phyloP scores from a whole-genome alignment of 2,888 invertebrate genomes.

The Gasteruption jaculator region DNA sequence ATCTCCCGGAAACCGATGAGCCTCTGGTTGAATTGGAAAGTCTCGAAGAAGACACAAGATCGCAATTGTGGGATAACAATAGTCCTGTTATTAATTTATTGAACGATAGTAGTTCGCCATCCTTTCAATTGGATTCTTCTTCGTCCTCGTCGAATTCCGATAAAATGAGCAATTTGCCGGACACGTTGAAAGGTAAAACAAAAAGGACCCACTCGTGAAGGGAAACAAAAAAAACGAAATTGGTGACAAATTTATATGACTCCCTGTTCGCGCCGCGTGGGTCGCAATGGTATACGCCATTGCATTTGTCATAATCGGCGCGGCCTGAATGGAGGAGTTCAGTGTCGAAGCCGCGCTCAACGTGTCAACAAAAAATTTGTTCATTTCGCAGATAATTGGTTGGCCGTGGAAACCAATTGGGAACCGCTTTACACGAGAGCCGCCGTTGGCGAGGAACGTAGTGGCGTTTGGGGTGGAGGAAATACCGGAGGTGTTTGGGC shows the following conservation, averaged over 20 bases:
- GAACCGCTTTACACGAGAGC: conserved; percentile 45
- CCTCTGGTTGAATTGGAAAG: conserved; percentile 44
- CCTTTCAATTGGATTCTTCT: conserved; percentile 33
- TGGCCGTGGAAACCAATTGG: conserved; percentile 45
- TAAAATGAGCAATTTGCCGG: conserved; percentile 31
- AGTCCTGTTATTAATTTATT: conserved; percentile 34
- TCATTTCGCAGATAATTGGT: conserved; percentile 46
- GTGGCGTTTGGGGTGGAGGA: conserved; percentile 49
- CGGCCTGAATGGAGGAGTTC: too few relatives aligned
- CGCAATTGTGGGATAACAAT: conserved; percentile 41
- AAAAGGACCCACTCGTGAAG: background rate
- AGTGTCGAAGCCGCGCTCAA: too few relatives aligned
- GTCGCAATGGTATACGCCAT: too few relatives aligned
- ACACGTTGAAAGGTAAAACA: conserved; percentile 38
- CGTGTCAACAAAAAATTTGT: too few relatives aligned
- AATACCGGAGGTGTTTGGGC: conserved; percentile 50
- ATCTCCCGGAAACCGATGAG: conserved; percentile 47
- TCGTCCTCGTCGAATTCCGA: conserved; percentile 38
- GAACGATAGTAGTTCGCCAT: conserved; percentile 28
- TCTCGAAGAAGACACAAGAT: conserved; percentile 36
- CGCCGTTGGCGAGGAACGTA: conserved; percentile 47
- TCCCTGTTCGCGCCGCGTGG: too few relatives aligned
- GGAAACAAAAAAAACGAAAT: conserved; percentile 1
- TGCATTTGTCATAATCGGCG: too few relatives aligned
- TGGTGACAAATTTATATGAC: too few relatives aligned